phyloP scores from a whole-genome alignment of 2,888 invertebrate species.

The Drosophila neotestacea region DNA sequence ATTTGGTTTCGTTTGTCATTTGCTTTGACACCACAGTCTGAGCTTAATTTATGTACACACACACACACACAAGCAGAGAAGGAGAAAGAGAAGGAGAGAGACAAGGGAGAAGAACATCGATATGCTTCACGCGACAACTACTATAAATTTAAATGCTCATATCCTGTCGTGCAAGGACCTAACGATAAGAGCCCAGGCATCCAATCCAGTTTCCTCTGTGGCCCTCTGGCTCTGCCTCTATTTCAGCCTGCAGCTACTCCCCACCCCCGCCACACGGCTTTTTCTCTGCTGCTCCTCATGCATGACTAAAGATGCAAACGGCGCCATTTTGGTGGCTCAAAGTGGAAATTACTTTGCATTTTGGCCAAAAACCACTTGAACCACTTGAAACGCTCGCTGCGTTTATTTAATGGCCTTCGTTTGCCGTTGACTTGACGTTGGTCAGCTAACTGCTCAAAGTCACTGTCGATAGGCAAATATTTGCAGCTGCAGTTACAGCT shows the following conservation, averaged over 20 bases:
- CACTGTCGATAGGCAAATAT: conserved; percentile 67
- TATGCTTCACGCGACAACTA: conserved; percentile 42
- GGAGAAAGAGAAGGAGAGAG: neutral
- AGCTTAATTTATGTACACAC: conserved; percentile 72
- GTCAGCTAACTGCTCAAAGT: conserved; percentile 63
- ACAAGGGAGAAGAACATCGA: conserved; percentile 36
- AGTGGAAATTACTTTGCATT: conserved; percentile 74
- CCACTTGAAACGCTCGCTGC: conserved; percentile 57
- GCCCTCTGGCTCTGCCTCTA: neutral
- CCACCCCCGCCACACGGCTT: too few relatives aligned
- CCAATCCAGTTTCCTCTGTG: conserved; percentile 17
- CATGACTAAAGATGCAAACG: conserved; percentile 65
- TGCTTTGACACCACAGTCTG: conserved; percentile 35
- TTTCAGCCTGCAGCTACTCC: neutral
- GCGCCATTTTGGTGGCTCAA: conserved; percentile 60
- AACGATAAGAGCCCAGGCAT: conserved; percentile 48
- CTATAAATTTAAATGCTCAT: conserved; percentile 78
- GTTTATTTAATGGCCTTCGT: conserved; percentile 70
- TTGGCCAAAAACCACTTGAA: conserved; percentile 51
- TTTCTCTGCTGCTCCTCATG: conserved; percentile 23
- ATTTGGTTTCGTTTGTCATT: conserved; percentile 36
- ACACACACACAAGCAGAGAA: conserved; percentile 21
- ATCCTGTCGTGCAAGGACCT: conserved; percentile 57
- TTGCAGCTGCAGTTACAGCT: conserved; percentile 42
- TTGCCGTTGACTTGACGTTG: conserved; percentile 26